Evolutionary conservation across 2,113 vertebrate genomes (phyloP), one percentile per base, ranked within the genome.

Genomic region (Antechinus stuartii): DNA sequence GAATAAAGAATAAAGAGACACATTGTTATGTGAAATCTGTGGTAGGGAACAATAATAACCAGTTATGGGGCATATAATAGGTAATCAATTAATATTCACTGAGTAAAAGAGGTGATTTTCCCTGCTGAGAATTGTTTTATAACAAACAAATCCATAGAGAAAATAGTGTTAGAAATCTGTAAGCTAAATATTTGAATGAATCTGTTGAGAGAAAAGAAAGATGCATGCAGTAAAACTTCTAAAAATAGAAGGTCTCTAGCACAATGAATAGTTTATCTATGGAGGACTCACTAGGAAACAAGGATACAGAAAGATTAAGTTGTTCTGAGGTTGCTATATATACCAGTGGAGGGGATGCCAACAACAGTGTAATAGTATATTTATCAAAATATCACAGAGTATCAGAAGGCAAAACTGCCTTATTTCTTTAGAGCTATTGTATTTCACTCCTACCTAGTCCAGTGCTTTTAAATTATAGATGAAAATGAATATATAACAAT

Each of bases 131-230:
- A 94, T 94, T 94, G 8, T 11, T 42, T 47, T 93, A 76, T 84
- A 8, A 54, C 27, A 89, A 91, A 92, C 47, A 94, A 95, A 25
- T 91, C 55, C 92, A 27, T 93, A 91, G n/a, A 95, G 35, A 46
- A 95, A 26, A 96, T 96, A 91, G 8, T 56, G 92, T 94, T 30
- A 92, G 24, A 92, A 96, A 94, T 25, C 47, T 94, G 68, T 50
- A 68, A 42, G 68, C 3, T 84, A 84, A 84, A 84, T 84, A 84
- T 84, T 84, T 84, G 68, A 49, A 6, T 54, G 8, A 96, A 54
- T 2, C 84, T 94, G 96, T 49, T 54, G 50, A 24, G 95, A 54
- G 92, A 89, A 97, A 92, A 57, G 93, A 93, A 52, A 96, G 12
- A n/a, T 90, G 55, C 68, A 84, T 53, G 90, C 2, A 54, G 7